Evolutionary conservation across 35 echinoderm and acorn worm genomes (phyloP), one percentile per base, ranked within the genome.

Genomic region (Ophioderma brevispina): DNA sequence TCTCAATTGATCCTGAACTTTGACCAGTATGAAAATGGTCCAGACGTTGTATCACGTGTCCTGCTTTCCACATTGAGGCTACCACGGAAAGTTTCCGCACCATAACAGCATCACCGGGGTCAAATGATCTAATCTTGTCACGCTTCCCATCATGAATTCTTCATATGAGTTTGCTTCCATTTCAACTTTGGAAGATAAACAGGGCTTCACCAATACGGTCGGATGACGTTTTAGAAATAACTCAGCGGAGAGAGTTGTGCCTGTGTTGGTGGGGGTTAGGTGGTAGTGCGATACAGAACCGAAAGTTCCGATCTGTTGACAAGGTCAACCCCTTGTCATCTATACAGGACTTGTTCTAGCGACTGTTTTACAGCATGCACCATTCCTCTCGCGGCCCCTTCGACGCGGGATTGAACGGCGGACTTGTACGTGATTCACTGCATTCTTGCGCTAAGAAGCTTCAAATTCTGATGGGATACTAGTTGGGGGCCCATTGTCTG

Each of bases 401-500:
- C 0, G 79, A 50, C 11, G 89, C 77, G 4, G 89, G 89, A 34
- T 95, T 89, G 50, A 92, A 95, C 13, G 85, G 85, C 32, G 41
- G 87, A 40, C 14, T 70, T 18, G 59, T 70, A 70, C 28, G 23
- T 70, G 59, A 4, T 70, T 64, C n/a, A 84, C 80, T 41, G 35
- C 84, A 55, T 88, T 91, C 21, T 15, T n/a, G 30, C 38, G 70
- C 78, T 88, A 23, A 79, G 92, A 91, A 64, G 70, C 33, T 33
- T 38, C 35, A 82, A 91, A 95, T 39, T 91, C 94, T 14, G 35
- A 49, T n/a, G 50, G 41, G 87, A 85, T 5, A 80, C 91, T 50
- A 94, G 89, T 76, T 85, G 87, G 34, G 87, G 34, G 87, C 46
- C 2, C 93, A 82, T 39, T 94, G 90, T 34, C 88, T 13, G 87